Conservation (phyloP, 1,140 invertebrate species). For the Formica selysi region DNA sequence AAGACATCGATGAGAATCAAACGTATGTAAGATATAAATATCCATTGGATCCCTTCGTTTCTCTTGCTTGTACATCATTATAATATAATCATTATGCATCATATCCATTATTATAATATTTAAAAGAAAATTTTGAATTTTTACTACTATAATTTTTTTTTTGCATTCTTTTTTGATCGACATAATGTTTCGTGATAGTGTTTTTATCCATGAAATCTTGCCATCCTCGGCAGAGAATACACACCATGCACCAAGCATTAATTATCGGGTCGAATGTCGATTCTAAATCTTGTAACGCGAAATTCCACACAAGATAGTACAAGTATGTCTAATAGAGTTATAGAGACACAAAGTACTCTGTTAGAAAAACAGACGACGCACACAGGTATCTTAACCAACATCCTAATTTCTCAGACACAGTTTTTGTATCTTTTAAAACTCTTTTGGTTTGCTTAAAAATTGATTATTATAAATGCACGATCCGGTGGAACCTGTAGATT, state of each 20-base stretch:
- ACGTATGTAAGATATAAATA: constrained; percentile 2
- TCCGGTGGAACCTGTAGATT: neutral
- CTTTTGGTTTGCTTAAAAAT: neutral
- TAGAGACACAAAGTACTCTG: neutral
- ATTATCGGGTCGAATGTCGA: neutral
- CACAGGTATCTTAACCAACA: neutral
- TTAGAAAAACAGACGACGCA: neutral
- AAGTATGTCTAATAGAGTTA: neutral
- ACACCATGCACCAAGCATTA: neutral
- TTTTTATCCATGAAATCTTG: neutral
- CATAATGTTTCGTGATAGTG: neutral
- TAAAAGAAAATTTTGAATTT: neutral
- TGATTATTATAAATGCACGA: neutral
- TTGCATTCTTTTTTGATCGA: neutral
- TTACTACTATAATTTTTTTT: neutral
- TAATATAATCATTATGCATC: neutral
- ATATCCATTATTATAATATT: neutral
- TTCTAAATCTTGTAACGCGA: neutral
- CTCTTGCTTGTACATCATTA: neutral
- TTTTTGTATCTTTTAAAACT: too few relatives aligned
- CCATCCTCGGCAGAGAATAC: neutral
- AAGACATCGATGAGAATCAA: neutral
- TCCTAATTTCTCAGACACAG: neutral
- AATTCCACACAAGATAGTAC: neutral
- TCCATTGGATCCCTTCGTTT: neutral